Evolutionary conservation across 37 sponge, comb jelly and placozoan species (phyloP), one percentile per base, ranked within the genome.

Genomic region (Trichoplax adhaerens): DNA sequence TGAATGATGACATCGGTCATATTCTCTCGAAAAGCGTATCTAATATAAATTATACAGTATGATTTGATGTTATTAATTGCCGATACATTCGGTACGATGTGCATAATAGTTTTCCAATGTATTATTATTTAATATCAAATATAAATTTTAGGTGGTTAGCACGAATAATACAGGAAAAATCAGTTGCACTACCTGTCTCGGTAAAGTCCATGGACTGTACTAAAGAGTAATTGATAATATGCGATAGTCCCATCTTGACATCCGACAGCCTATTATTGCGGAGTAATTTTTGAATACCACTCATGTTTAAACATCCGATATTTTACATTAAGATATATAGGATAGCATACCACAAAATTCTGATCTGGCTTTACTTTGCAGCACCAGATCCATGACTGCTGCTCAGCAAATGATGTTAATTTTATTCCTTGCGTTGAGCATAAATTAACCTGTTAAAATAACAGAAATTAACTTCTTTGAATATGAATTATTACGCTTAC

Each of bases 131-230:
- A 29, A 29, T 29, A 29, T 29, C 29, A 29, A 29, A 29, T 29
- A 29, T 29, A 29, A 29, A 29, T 29, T 29, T 29, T 29, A 29
- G 29, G 29, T 29, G 29, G 29, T 29, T 29, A 29, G 29, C 29
- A 29, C 29, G 29, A 29, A 29, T 29, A 29, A 29, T 29, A 29
- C 29, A 29, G 29, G 29, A 29, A 29, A 29, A 29, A 29, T 29
- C 29, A 29, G 29, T 29, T n/a, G 51, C 12, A 72, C 0, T 61
- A 86, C 86, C 90, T 83, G 64, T 96, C 93, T 55, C 76, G 88
- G 79, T 96, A 91, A 50, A 96, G 82, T 5, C 99, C 93, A 78
- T 96, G 99, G 5, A 96, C 93, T 29, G 93, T 96, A 75, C 60
- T 86, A 52, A 85, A 79, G 51, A 69, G 56, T 0, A 96, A 69